These are phyloP conservation scores for Kobus ellipsiprymnus DNA, from an alignment of 2,113 vertebrate species.

Conservation along the genomic window DNA sequence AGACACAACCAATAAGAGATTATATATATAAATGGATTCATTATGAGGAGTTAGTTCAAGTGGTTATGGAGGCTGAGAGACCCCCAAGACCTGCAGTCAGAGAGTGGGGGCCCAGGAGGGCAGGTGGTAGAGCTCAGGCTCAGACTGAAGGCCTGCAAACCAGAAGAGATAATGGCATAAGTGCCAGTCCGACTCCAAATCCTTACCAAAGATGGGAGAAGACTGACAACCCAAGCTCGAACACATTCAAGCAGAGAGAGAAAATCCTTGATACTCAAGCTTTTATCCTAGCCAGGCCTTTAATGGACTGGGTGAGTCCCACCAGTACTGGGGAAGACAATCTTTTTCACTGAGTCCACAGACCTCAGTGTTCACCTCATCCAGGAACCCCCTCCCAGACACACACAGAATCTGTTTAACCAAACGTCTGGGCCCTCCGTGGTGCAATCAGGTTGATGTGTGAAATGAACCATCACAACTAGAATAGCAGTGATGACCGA, in stretches of 20 bases:
- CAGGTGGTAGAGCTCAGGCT: no score
- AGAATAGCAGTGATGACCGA: background rate
- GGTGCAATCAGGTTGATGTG: background rate
- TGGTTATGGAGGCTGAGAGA: background rate
- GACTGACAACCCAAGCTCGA: background rate
- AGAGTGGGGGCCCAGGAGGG: background rate
- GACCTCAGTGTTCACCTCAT: background rate
- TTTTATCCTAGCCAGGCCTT: background rate
- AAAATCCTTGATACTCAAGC: background rate
- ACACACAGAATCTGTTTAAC: background rate
- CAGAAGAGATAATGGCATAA: rapidly evolving
- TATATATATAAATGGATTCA: background rate
- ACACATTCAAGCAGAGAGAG: background rate
- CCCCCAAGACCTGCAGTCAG: background rate
- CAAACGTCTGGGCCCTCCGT: background rate
- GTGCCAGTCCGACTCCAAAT: background rate
- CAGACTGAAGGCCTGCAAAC: background rate
- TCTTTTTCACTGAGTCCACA: background rate
- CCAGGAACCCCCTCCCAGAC: background rate
- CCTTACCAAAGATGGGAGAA: background rate
- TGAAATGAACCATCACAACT: background rate
- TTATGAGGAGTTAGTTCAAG: background rate
- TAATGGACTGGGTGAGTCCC: background rate
- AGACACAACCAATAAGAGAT: background rate
- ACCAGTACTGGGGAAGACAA: rapidly evolving